Evolutionary conservation across 2,113 vertebrate genomes (phyloP).

Genomic region (Raphicerus campestris): DNA sequence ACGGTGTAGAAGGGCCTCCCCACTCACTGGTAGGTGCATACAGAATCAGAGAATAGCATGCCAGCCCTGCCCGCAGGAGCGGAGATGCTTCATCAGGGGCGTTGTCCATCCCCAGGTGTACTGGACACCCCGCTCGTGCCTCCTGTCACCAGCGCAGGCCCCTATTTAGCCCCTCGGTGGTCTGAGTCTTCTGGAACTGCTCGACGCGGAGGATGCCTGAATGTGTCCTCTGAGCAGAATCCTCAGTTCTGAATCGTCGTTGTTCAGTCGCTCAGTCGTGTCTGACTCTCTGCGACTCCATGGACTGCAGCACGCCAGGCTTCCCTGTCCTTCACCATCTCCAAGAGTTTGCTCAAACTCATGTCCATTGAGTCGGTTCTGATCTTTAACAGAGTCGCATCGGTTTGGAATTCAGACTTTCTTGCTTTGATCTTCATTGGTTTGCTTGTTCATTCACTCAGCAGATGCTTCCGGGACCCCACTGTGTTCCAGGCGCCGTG

Average conservation of each 20-base stretch:
- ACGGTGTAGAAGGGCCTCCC: background rate
- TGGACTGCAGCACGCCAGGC: background rate
- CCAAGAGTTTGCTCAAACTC: background rate
- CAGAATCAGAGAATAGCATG: accelerated
- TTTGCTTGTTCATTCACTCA: background rate
- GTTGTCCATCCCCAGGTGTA: background rate
- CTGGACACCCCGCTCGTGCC: accelerated
- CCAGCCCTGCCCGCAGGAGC: too few relatives aligned
- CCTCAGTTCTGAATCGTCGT: background rate
- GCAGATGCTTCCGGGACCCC: background rate
- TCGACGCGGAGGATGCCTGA: background rate
- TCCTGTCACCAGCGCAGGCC: accelerated
- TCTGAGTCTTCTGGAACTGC: background rate
- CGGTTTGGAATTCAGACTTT: background rate
- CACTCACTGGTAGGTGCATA: accelerated
- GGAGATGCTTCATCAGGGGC: background rate
- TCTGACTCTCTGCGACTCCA: background rate
- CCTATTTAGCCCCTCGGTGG: background rate
- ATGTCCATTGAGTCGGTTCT: background rate
- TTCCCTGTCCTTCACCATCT: background rate
- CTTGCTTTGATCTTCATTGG: background rate
- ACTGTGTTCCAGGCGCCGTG: background rate
- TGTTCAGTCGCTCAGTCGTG: background rate
- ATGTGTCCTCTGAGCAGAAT: background rate
- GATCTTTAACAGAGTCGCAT: background rate